Base-by-base conservation (phyloP, 2,888 invertebrate genomes). In the Ferdinandea cuprea region DNA sequence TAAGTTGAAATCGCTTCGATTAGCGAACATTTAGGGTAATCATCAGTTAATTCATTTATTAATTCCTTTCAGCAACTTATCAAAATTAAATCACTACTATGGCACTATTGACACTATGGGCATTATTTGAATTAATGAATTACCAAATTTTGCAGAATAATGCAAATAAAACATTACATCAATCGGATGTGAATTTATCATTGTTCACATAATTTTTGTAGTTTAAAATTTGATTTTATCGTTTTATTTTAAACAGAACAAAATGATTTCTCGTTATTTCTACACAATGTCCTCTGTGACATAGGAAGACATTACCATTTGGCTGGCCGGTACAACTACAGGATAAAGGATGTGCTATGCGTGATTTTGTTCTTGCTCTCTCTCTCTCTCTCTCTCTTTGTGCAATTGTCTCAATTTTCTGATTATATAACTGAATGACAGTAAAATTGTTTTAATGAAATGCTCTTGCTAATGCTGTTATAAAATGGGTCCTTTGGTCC, bases 251-350 rank as follows among this genome's bases (percentile, higher is more conserved):
- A 59, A 42, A 21, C 44, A 5, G 3, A 11, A 21, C 21, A 13
- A 21, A 66, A 66, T 54, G 15, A 66, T 66, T 32, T 32, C 42
- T 17, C 66, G 17, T 9, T 21, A 19, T 30, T 32, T 66, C 8
- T 3, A n/a, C 19, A 13, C 13, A 66, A 66, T 54, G 42, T 44
- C 32, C 54, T 11, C 40, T 66, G n/a, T n/a, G 42, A 68, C 52
- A 44, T 32, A 54, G 68, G 68, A 68, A 68, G 68, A 54, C 68
- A 68, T 68, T 56, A 68, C 68, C 68, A 56, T 42, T 54, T 44
- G 54, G n/a, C 25, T 3, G 40, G n/a, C n/a, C n/a, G 6, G 21
- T 52, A 17, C 17, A 30, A 6, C 13, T 21, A 35, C 19, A 17
- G 11, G 13, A 66, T 44, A 44, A 19, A 35, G 32, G 28, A 68